Evolutionary conservation across 1,140 invertebrate genomes (phyloP), one percentile per base, ranked within the genome.

Genomic region (Drosophila kurseongensis): DNA sequence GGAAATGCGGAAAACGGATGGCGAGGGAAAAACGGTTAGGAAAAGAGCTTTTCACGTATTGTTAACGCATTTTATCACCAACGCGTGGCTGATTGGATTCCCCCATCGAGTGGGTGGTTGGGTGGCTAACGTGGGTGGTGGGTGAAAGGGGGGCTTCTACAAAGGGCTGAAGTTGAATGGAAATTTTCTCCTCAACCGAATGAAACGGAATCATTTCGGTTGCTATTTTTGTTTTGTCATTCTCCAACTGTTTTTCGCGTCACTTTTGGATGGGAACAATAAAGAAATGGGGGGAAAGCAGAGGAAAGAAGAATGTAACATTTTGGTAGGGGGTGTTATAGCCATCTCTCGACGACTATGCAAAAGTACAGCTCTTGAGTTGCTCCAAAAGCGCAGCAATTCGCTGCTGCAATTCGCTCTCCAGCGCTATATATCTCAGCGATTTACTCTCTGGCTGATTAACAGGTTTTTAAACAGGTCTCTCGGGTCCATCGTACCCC

Each of bases 61-160:
- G 83, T 88, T 88, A 88, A 88, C 79, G 83, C 83, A 88, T 88
- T 88, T 88, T 88, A 88, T 88, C 83, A 83, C 83, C 83, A 88
- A 88, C 83, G 83, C 83, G 83, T 88, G 83, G 83, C 84, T 88
- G 83, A 88, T 88, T 88, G 83, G 83, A 88, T 88, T 88, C 83
- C 60, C 80, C 80, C 71, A 36, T 50, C 32, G 65, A 47, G 51
- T 59, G 63, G 54, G 41, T 29, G 38, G 27, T 16, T 32, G 32
- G 55, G 51, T 27, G 27, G n/a, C 32, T 4, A 7, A 9, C 1
- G 29, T 32, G 41, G 54, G 10, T 35, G 42, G 14, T 29, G 13
- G 18, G 35, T 44, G 29, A 32, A 27, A 0, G 35, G 23, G 44
- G 14, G 36, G 40, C 1, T 23, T 16, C 38, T 13, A 40, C 14